Conservation (phyloP, 2,888 invertebrate species). For the Mesopsocus fuscifrons region DNA sequence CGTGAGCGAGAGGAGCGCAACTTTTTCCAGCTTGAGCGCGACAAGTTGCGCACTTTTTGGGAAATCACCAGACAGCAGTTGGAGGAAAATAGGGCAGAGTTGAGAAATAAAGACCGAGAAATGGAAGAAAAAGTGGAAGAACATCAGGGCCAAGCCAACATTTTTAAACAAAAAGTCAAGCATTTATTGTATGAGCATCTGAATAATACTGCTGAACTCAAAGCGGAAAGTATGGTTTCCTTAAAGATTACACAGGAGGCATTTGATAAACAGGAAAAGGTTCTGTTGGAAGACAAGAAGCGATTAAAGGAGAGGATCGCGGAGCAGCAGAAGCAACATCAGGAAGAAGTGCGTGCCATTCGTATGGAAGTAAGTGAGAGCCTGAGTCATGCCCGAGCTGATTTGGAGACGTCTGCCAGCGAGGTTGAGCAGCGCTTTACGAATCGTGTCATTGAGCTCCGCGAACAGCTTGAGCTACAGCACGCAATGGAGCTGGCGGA, state of each 20-base stretch:
- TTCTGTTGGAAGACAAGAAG: conserved; percentile 55
- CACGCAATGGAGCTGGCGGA: conserved; percentile 71
- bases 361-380: conserved; percentile 37
- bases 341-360: conserved; percentile 50
- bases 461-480: conserved; percentile 49
- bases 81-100: conserved; percentile 58
- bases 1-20: conserved; percentile 88
- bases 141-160: conserved; percentile 71
- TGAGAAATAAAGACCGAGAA: conserved; percentile 63
- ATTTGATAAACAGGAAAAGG: conserved; percentile 53
- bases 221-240: conserved; percentile 66
- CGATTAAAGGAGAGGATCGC: conserved; percentile 41
- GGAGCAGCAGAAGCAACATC: conserved; percentile 47
- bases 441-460: conserved; percentile 49
- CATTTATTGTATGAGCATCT: conserved; percentile 84
- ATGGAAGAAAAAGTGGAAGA: conserved; percentile 74
- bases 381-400: conserved; percentile 34
- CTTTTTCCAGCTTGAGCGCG: conserved; percentile 86
- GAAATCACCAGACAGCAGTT: conserved; percentile 81
- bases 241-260: conserved; percentile 71
- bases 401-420: conserved; percentile 44
- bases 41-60: conserved; percentile 89
- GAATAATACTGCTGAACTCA: conserved; percentile 60
- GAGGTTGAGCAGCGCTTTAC: conserved; percentile 53
- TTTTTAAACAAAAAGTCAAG: conserved; percentile 83